These are phyloP conservation scores for Apostichopus japonicus DNA, from an alignment of 35 echinoderm and acorn worm genomes.

Conservation along the genomic window DNA sequence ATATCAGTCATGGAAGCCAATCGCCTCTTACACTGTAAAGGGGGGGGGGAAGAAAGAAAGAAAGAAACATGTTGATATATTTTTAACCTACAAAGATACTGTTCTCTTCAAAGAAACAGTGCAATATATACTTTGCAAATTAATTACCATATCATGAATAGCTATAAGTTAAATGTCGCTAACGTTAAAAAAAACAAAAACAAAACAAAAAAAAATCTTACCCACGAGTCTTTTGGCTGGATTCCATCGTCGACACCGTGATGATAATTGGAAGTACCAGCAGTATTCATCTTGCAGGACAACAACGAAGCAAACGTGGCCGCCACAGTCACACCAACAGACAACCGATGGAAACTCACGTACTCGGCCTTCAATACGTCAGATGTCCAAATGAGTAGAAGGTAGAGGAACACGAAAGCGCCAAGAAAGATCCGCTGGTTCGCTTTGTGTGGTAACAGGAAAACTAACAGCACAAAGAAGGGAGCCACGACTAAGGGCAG, in stretches of 20 bases:
- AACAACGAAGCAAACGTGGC: not conserved
- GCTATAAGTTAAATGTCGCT: no score
- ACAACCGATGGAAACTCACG: not conserved
- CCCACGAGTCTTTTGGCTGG: not conserved
- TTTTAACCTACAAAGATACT: no score
- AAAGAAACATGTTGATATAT: no score
- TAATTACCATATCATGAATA: no score
- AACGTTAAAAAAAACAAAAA: not conserved
- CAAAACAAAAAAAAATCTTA: not conserved
- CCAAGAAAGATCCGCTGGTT: constrained; percentile 24
- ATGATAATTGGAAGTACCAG: not conserved
- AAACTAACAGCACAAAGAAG: constrained; percentile 11
- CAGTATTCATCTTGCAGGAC: not conserved
- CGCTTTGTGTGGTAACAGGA: not conserved
- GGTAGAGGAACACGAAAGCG: not conserved
- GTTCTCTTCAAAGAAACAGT: no score
- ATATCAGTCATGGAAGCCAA: not conserved
- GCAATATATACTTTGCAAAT: no score
- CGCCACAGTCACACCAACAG: not conserved
- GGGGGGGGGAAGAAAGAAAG: no score
- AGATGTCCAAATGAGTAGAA: constrained; percentile 9
- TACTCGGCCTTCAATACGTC: not conserved
- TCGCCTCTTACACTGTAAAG: constrained; percentile 11
- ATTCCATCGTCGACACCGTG: not conserved
- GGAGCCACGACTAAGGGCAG: not conserved